Conservation (phyloP, 2,888 invertebrate species). For the Anticlea derivata region DNA sequence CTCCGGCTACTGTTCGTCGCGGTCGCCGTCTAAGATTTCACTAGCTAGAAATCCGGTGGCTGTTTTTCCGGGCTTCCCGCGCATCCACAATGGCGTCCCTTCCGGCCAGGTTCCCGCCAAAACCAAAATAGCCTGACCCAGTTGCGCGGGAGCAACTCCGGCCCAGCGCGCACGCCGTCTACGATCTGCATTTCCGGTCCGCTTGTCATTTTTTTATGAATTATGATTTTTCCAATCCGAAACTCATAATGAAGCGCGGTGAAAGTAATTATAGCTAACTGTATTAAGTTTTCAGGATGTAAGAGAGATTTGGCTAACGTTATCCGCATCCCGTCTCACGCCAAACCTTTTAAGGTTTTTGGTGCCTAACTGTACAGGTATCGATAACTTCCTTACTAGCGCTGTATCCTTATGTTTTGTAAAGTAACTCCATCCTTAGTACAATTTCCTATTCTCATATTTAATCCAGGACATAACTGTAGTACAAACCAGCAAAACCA, state of each 20-base stretch:
- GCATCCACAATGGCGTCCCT: conserved; percentile 80
- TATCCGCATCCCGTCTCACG: conserved; percentile 37
- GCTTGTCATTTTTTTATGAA: conserved; percentile 76
- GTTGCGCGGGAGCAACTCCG: conserved; percentile 76
- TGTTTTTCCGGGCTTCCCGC: conserved; percentile 80
- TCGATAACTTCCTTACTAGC: conserved; percentile 31
- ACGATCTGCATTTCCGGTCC: conserved; percentile 80
- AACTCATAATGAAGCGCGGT: conserved; percentile 48
- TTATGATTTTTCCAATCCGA: conserved; percentile 67
- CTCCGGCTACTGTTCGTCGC: conserved; percentile 56
- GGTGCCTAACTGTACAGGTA: conserved; percentile 28
- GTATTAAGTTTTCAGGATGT: conserved; percentile 37
- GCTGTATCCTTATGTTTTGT: conserved; percentile 28
- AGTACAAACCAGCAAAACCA: not conserved
- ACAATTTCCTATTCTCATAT: conserved; percentile 12
- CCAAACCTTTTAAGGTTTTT: conserved; percentile 23
- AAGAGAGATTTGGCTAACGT: conserved; percentile 33
- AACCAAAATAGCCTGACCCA: conserved; percentile 83
- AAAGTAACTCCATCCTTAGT: conserved; percentile 19
- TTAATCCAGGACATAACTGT: not conserved
- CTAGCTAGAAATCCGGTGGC: conserved; percentile 78
- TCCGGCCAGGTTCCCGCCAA: conserved; percentile 84
- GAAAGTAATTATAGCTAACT: conserved; percentile 48
- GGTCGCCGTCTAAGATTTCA: conserved; percentile 71
- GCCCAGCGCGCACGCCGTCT: conserved; percentile 60